phyloP scores from a whole-genome alignment of 53 echinoderm and acorn worm genomes.

The Mesocentrotus franciscanus region DNA sequence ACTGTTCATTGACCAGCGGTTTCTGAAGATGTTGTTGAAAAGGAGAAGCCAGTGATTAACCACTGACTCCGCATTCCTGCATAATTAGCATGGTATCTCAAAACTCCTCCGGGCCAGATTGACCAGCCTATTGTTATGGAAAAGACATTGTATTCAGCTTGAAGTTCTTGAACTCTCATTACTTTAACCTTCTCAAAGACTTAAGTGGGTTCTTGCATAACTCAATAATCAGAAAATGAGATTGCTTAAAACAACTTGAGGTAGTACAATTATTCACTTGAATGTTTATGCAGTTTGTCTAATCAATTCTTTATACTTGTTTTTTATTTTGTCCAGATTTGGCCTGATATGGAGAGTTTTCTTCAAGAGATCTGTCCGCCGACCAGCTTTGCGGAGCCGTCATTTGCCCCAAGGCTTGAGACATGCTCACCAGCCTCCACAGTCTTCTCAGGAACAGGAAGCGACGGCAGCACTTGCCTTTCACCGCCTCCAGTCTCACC shows the following conservation, averaged over 20 bases:
- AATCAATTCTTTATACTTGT: not conserved
- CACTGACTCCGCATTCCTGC: constrained; percentile 36
- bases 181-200: not conserved
- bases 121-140: not conserved
- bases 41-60: constrained; percentile 26
- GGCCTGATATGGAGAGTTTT: constrained; percentile 92
- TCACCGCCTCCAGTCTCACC: constrained; percentile 81
- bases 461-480: constrained; percentile 84
- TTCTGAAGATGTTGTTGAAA: not conserved
- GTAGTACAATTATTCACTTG: not conserved
- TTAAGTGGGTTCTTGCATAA: not conserved
- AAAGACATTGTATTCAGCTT: not conserved
- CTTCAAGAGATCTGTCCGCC: constrained; percentile 77
- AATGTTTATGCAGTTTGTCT: not conserved
- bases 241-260: not conserved
- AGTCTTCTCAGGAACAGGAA: constrained; percentile 79
- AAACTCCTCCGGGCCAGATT: not conserved
- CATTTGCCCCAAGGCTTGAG: constrained; percentile 72
- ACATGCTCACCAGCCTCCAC: constrained; percentile 86
- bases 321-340: constrained; percentile 70
- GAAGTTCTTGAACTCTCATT: constrained; percentile 28
- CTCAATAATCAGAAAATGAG: not conserved
- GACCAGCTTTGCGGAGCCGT: constrained; percentile 64
- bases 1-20: not conserved
- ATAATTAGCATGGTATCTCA: constrained; percentile 18